A percentile compares a stretch with the other conserved stretches of the same genome.
These are phyloP conservation scores for Geophilus truncorum DNA, from an alignment of 2,888 invertebrate species.

Conservation along the genomic window DNA sequence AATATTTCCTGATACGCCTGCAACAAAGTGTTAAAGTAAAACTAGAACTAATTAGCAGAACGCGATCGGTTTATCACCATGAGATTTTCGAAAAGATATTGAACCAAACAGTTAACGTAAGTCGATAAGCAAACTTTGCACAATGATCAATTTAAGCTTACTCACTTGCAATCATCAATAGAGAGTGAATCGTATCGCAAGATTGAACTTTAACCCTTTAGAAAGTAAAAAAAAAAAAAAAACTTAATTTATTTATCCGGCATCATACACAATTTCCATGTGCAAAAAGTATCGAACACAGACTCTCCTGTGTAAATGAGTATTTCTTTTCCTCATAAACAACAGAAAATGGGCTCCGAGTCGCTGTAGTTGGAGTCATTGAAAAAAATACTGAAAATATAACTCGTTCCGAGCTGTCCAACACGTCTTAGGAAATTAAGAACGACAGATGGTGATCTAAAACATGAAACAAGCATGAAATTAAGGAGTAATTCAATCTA, in stretches of 20 bases:
- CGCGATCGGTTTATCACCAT: background rate
- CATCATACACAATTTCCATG: background rate
- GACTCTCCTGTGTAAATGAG: conserved; percentile 4
- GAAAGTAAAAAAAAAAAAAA: too few species aligned
- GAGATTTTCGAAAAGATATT: background rate
- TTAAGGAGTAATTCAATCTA: conserved; percentile 22
- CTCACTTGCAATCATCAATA: background rate
- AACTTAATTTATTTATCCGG: conserved; percentile 19
- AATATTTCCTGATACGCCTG: background rate
- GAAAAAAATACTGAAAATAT: background rate
- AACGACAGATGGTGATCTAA: conserved; percentile 21
- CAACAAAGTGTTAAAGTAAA: background rate
- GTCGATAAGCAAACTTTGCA: background rate
- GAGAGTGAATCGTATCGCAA: background rate
- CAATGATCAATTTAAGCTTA: conserved; percentile 7
- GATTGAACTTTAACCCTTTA: background rate
- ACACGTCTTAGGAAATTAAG: background rate
- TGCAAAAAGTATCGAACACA: background rate
- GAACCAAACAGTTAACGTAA: background rate
- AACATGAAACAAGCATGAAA: conserved; percentile 22
- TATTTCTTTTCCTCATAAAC: background rate
- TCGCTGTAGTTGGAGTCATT: background rate
- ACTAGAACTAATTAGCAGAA: background rate
- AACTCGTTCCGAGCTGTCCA: conserved; percentile 1
- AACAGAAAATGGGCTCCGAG: background rate